These are phyloP conservation scores for Pseudorasbora parva DNA, from an alignment of 2,113 vertebrate species.

Conservation along the genomic window DNA sequence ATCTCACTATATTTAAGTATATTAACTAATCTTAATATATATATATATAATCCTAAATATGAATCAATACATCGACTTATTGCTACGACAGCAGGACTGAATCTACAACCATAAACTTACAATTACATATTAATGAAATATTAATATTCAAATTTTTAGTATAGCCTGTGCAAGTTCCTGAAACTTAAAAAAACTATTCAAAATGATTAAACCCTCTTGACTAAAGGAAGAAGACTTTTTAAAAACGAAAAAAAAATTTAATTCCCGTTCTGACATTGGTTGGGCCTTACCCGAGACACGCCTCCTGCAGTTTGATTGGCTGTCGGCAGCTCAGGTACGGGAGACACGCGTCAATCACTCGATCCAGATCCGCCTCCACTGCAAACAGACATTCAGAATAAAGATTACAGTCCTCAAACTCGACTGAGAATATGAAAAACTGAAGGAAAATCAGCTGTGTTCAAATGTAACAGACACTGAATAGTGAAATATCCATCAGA, in stretches of 20 bases:
- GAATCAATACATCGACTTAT: neutral
- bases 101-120: neutral
- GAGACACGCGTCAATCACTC: conserved; percentile 84
- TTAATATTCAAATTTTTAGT: neutral
- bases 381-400: conserved; percentile 54
- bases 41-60: no score
- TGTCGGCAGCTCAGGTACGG: conserved; percentile 92
- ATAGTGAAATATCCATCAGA: neutral
- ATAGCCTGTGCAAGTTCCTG: neutral
- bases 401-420: neutral
- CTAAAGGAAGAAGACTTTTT: neutral
- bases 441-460: neutral
- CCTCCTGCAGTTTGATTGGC: conserved; percentile 87
- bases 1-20: no score
- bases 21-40: no score
- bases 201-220: neutral
- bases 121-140: neutral
- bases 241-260: no score
- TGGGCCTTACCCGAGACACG: conserved; percentile 80
- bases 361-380: conserved; percentile 89
- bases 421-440: neutral
- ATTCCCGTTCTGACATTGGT: neutral
- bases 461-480: neutral
- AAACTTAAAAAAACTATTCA: neutral
- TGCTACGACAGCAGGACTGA: neutral